Percentiles rank a stretch among this genome's conserved stretches.
These are phyloP conservation scores for Cecidostiba fungosa DNA, from an alignment of 2,888 invertebrate genomes.

Conservation along the genomic window DNA sequence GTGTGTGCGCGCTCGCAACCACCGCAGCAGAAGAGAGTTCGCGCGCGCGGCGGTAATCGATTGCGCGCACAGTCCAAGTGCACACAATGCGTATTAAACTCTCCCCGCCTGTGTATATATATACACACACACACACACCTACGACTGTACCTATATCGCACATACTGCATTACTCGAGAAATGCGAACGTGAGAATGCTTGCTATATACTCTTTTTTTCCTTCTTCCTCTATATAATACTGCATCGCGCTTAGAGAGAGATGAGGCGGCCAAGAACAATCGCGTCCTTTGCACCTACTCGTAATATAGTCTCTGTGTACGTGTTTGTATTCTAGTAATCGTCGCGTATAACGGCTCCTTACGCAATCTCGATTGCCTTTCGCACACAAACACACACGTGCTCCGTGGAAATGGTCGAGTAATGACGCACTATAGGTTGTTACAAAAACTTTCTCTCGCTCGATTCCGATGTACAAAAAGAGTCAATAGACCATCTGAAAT, in stretches of 20 bases:
- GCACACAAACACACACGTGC: neutral
- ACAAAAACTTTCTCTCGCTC: neutral
- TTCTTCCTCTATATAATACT: neutral
- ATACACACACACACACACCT: neutral
- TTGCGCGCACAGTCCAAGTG: slow-evolving; percentile 35
- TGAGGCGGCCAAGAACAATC: neutral
- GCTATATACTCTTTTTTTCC: neutral
- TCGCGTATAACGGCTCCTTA: slow-evolving; percentile 25
- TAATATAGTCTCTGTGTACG: neutral
- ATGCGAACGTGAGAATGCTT: slow-evolving; percentile 51
- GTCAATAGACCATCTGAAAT: neutral
- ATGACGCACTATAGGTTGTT: slow-evolving; percentile 11
- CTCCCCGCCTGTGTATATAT: neutral
- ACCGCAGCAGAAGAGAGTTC: slow-evolving; percentile 8
- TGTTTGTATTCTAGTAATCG: slow-evolving; percentile 11
- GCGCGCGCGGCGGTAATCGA: slow-evolving; percentile 43
- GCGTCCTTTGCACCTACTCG: neutral
- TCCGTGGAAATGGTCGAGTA: neutral
- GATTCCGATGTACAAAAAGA: neutral
- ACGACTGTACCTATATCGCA: neutral
- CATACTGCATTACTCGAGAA: neutral
- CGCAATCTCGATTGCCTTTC: slow-evolving; percentile 23
- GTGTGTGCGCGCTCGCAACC: neutral
- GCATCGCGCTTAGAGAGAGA: neutral
- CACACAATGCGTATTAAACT: slow-evolving; percentile 45